These are phyloP conservation scores for Novumbra hubbsi DNA, from an alignment of 2,797 vertebrate genomes.

Conservation along the genomic window DNA sequence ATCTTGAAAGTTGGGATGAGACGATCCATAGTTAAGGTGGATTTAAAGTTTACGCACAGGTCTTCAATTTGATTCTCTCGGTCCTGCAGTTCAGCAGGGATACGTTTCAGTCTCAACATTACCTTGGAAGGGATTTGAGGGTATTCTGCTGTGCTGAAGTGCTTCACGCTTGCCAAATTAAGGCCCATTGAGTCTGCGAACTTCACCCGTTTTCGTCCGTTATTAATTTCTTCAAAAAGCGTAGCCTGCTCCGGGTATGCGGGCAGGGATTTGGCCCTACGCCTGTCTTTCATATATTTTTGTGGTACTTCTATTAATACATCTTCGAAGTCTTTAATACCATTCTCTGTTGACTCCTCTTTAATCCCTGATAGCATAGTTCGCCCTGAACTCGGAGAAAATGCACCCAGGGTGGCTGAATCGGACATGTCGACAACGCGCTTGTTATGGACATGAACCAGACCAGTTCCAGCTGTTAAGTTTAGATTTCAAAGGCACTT, in stretches of 20 bases:
- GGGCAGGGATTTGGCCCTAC: slow-evolving; percentile 72
- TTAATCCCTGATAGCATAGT: background rate
- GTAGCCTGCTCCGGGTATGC: slow-evolving; percentile 61
- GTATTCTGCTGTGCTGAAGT: slow-evolving; percentile 84
- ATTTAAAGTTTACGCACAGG: slow-evolving; percentile 45
- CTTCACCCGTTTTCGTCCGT: slow-evolving; percentile 83
- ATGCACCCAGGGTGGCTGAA: slow-evolving; percentile 14
- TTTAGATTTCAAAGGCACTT: background rate
- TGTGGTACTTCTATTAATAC: slow-evolving; percentile 42
- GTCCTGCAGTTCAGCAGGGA: slow-evolving; percentile 53
- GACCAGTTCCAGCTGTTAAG: background rate
- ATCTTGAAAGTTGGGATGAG: slow-evolving; percentile 58
- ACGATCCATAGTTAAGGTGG: slow-evolving; percentile 43
- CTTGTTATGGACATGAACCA: background rate
- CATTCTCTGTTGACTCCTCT: slow-evolving; percentile 33
- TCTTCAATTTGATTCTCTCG: slow-evolving; percentile 29
- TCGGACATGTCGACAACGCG: slow-evolving; percentile 34
- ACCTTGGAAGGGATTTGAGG: slow-evolving; percentile 81
- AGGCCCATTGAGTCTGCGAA: slow-evolving; percentile 89
- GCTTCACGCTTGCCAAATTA: slow-evolving; percentile 83
- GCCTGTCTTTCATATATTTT: slow-evolving; percentile 55
- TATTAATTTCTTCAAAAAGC: slow-evolving; percentile 49
- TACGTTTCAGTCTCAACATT: slow-evolving; percentile 74
- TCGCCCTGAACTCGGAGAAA: background rate
- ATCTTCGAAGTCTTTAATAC: slow-evolving; percentile 58